Evolutionary conservation across 2,888 invertebrate species (phyloP).

Genomic region (Nipponacmea schrenckii): DNA sequence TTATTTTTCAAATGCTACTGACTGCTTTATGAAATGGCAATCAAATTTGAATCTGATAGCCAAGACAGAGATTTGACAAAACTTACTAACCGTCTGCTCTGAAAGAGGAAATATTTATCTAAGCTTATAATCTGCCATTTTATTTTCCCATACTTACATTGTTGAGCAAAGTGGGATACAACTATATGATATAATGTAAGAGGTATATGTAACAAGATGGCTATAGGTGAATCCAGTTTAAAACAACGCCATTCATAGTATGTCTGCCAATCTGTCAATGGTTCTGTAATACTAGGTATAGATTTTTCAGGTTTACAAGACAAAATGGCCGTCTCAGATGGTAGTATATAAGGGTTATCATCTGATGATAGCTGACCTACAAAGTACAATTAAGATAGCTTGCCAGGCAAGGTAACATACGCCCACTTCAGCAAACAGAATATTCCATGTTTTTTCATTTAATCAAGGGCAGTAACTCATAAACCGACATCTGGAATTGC

Average conservation of each 20-base stretch:
- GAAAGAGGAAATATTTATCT: no score
- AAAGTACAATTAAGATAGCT: not conserved
- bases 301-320: constrained; percentile 12
- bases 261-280: constrained; percentile 40
- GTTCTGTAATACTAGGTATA: not conserved
- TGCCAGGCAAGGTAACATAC: no score
- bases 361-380: constrained; percentile 9
- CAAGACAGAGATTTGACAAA: no score
- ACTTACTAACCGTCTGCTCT: no score
- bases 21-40: no score
- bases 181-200: constrained; percentile 61
- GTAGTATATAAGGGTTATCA: constrained; percentile 38
- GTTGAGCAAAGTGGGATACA: constrained; percentile 38
- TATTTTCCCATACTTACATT: constrained; percentile 42
- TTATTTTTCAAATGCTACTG: no score
- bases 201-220: constrained; percentile 57
- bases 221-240: constrained; percentile 55
- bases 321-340: constrained; percentile 39
- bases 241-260: constrained; percentile 54
- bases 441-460: no score
- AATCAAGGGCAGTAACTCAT: no score
- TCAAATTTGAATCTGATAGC: no score
- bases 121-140: no score
- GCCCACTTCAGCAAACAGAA: no score
- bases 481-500: no score